Evolutionary conservation across 2,113 vertebrate species (phyloP).

Genomic region (Empidonax traillii): DNA sequence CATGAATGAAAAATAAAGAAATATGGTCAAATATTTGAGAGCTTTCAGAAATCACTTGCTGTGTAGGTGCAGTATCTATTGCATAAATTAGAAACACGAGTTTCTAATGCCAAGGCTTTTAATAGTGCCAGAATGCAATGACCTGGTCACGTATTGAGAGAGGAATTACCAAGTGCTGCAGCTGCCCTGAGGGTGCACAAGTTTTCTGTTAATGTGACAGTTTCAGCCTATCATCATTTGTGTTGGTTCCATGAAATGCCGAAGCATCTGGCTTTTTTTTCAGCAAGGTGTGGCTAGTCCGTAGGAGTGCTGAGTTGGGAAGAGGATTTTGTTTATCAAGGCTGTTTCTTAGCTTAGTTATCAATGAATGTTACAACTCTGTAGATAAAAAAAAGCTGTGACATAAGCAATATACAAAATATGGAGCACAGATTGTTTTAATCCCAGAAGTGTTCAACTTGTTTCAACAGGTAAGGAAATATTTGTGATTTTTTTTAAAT

Average conservation of each 20-base stretch:
- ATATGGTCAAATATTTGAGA: background rate
- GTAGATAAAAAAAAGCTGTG: background rate
- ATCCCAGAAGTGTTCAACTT: background rate
- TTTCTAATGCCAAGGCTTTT: background rate
- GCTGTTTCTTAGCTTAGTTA: background rate
- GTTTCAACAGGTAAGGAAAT: background rate
- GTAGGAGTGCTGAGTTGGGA: background rate
- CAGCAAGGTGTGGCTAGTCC: background rate
- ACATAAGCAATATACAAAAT: background rate
- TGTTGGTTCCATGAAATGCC: background rate
- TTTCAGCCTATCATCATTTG: background rate
- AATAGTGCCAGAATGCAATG: background rate
- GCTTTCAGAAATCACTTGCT: background rate
- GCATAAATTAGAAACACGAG: background rate
- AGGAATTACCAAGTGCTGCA: background rate
- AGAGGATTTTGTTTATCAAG: background rate
- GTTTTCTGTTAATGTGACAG: background rate
- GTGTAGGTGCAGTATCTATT: background rate
- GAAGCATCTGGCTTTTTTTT: background rate
- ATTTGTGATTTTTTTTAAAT: background rate
- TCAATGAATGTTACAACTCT: background rate
- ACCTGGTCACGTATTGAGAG: background rate
- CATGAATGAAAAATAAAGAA: background rate
- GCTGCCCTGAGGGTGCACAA: background rate
- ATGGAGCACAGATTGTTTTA: constrained; percentile 8